These are phyloP conservation scores for Acronicta aceris DNA, from an alignment of 2,888 invertebrate genomes.

Conservation along the genomic window DNA sequence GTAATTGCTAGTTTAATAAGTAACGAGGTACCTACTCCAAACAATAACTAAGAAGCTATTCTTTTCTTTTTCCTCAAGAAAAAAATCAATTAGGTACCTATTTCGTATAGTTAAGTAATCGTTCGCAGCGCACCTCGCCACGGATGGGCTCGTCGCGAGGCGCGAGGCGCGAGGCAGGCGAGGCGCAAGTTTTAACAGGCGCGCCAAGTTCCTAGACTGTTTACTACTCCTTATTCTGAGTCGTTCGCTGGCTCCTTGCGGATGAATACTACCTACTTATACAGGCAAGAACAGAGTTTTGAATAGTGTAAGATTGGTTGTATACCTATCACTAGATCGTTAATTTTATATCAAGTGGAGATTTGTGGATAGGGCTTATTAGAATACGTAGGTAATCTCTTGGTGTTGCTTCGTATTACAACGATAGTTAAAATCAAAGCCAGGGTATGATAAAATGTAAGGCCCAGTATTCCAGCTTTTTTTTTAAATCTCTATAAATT, in stretches of 20 bases:
- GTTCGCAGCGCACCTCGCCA: conserved; percentile 5
- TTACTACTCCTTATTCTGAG: conserved; percentile 47
- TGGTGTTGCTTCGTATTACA: no score
- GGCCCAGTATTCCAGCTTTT: no score
- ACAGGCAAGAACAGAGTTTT: not conserved
- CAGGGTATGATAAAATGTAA: no score
- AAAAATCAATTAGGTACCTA: conserved; percentile 27
- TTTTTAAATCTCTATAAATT: no score
- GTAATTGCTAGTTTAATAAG: no score
- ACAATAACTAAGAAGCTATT: no score
- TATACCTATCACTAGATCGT: not conserved
- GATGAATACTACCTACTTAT: conserved; percentile 2
- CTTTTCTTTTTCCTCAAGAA: not conserved
- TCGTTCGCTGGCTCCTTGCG: conserved; percentile 14
- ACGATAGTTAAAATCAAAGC: no score
- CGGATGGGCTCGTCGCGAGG: not conserved
- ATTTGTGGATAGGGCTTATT: not conserved
- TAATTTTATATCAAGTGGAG: not conserved
- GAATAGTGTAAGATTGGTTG: not conserved
- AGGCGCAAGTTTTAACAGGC: conserved; percentile 56
- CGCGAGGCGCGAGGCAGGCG: not conserved
- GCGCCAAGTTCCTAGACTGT: conserved; percentile 51
- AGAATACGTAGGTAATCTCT: no score
- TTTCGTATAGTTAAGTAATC: conserved; percentile 12
- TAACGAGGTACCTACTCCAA: no score